Conservation (phyloP, 92 coral and sea anemone species). For the Epizoanthus fatuus region DNA sequence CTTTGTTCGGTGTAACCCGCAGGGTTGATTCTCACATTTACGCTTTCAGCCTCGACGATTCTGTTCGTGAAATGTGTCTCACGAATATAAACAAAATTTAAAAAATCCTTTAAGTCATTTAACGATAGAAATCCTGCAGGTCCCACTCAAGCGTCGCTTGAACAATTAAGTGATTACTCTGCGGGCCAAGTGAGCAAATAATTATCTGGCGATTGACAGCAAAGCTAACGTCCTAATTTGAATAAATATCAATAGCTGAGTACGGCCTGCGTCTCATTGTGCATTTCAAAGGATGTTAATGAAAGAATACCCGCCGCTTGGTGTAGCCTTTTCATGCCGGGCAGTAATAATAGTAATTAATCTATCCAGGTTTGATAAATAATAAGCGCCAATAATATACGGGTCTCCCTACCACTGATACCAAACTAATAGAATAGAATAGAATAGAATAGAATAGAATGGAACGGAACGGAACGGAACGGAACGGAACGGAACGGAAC, state of each 20-base stretch:
- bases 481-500: too few relatives aligned
- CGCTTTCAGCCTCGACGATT: neutral
- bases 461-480: too few relatives aligned
- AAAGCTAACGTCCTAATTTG: slow-evolving; percentile 33
- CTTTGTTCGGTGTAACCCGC: neutral
- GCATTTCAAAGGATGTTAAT: slow-evolving; percentile 20
- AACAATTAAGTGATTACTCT: slow-evolving; percentile 33
- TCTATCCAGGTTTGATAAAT: too few relatives aligned
- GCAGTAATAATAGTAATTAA: neutral
- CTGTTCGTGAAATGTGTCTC: slow-evolving; percentile 1
- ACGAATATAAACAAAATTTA: slow-evolving; percentile 5
- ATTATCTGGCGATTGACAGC: slow-evolving; percentile 8
- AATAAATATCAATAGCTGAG: slow-evolving; percentile 38
- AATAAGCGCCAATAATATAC: too few relatives aligned
- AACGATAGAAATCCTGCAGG: slow-evolving; percentile 5
- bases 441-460: too few relatives aligned
- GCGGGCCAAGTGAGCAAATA: slow-evolving; percentile 29
- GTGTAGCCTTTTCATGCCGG: too few relatives aligned
- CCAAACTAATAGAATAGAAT: too few relatives aligned
- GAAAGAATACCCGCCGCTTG: slow-evolving; percentile 3
- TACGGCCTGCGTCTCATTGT: slow-evolving; percentile 1
- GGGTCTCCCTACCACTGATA: too few relatives aligned
- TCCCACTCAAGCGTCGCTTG: slow-evolving; percentile 29
- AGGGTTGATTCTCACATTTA: neutral
- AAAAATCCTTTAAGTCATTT: slow-evolving; percentile 8